Evolutionary conservation across 2,797 vertebrate genomes (phyloP), one percentile per base, ranked within the genome.

Genomic region (Tapirus indicus): DNA sequence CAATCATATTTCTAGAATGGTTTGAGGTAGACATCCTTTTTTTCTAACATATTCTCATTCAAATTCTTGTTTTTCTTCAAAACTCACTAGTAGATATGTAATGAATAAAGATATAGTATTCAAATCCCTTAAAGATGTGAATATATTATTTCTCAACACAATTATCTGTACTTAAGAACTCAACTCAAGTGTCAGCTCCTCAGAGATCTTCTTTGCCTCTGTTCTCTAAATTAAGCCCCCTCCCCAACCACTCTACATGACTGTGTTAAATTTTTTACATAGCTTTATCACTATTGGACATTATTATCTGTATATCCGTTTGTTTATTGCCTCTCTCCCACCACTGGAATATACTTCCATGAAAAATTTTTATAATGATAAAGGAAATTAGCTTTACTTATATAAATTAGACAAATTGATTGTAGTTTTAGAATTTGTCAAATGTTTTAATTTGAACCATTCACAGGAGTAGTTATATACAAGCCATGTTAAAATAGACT

Each of bases 381-480:
- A 98, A 97, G 98, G 98, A 98, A 98, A 98, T 98, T 98, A 98
- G 79, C 78, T 99, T 99, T 98, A 98, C 98, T 99, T 98, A 98
- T 92, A 97, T 96, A 97, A 98, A 98, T 98, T 98, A 98, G 97
- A 99, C 99, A 98, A 99, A 98, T 88, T 80, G 97, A 97, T 96
- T 47, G 6, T 69, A 83, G 27, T 97, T 95, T 98, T 98, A 98
- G 97, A 98, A 97, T 98, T 98, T 98, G 93, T 98, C 97, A 98
- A 97, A 88, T 96, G 96, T 96, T 99, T 88, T 98, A 98, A 97
- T 98, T 98, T 99, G 98, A 98, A 99, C 97, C 98, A 98, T 99
- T 98, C 98, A 98, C 97, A 98, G 77, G 97, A 96, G 82, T 97
- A 97, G 96, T 98, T 98, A 98, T 98, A 96, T 98, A 98, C 96